Evolutionary conservation across 2,888 invertebrate species (phyloP).

Genomic region (Argyresthia albistria): DNA sequence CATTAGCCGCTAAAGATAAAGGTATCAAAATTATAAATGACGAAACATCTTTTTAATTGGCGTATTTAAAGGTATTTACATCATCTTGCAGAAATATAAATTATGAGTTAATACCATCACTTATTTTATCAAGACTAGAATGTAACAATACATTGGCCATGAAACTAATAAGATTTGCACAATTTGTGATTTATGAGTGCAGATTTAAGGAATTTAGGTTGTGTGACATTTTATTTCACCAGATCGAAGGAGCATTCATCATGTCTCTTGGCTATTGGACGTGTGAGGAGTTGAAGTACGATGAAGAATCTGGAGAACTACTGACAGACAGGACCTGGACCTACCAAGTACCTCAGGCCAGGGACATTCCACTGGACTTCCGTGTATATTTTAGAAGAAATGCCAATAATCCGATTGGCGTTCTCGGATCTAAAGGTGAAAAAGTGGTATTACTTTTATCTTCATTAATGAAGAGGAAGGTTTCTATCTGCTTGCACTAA

Average conservation of each 20-base stretch:
- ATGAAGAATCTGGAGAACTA: constrained; percentile 61
- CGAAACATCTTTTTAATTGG: background rate
- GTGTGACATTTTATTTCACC: background rate
- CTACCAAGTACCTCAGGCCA: constrained; percentile 71
- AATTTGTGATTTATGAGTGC: too few relatives aligned
- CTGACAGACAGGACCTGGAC: constrained; percentile 75
- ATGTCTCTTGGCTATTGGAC: constrained; percentile 74
- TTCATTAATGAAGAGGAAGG: background rate
- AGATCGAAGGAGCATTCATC: constrained; percentile 70
- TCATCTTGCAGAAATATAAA: too few relatives aligned
- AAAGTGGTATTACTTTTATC: background rate
- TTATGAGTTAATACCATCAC: too few relatives aligned
- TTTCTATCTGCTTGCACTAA: too few relatives aligned
- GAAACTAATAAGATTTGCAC: too few relatives aligned
- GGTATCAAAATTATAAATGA: background rate
- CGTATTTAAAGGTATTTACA: too few relatives aligned
- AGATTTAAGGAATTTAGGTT: background rate
- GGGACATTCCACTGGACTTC: constrained; percentile 74
- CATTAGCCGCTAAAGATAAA: background rate
- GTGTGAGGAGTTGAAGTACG: constrained; percentile 67
- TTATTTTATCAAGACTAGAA: too few relatives aligned
- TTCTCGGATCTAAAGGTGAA: constrained; percentile 70
- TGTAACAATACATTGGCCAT: too few relatives aligned
- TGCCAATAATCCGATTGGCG: constrained; percentile 59
- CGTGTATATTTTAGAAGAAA: constrained; percentile 64